Conservation (phyloP, 2,797 vertebrate genomes). For the Forpus xanthops region DNA sequence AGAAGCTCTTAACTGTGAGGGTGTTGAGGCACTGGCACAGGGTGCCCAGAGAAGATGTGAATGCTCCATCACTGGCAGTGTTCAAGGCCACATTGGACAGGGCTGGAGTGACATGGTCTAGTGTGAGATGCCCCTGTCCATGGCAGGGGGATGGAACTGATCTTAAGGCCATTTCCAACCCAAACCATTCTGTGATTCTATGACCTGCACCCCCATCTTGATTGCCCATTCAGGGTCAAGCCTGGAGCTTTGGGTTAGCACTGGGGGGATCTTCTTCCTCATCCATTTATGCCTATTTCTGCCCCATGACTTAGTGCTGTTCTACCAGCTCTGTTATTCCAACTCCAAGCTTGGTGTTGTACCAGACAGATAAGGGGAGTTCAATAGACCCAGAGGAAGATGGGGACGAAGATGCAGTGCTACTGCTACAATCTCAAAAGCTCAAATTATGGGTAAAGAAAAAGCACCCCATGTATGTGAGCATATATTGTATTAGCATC, state of each 20-base stretch:
- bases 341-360: background rate
- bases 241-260: background rate
- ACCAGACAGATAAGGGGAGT: background rate
- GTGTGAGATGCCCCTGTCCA: background rate
- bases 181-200: background rate
- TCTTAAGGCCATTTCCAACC: background rate
- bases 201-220: rapidly evolving
- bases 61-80: background rate
- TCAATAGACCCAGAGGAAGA: background rate
- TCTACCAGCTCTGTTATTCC: background rate
- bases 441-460: background rate
- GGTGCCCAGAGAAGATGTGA: background rate
- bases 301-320: rapidly evolving
- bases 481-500: background rate
- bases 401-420: background rate
- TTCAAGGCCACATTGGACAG: background rate
- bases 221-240: background rate
- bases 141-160: background rate
- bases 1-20: too few relatives aligned
- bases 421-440: background rate
- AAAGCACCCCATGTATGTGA: background rate
- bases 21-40: background rate
- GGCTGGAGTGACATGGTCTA: background rate
- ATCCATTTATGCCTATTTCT: background rate
- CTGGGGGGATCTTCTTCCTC: background rate